phyloP scores from a whole-genome alignment of 2,888 invertebrate genomes.

The Formica aserva region DNA sequence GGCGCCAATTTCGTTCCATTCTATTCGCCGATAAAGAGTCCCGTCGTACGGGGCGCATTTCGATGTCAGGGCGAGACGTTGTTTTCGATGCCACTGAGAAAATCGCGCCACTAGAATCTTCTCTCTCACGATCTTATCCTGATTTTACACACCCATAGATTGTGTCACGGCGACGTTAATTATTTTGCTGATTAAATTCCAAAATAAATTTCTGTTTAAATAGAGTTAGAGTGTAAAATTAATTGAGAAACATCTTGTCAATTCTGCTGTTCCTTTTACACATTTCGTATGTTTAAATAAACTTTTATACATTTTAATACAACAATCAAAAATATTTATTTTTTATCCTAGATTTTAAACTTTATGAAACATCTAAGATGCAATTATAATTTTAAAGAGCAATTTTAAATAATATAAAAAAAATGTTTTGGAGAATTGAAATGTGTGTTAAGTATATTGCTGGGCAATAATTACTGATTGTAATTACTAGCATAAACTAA shows the following conservation, averaged over 20 bases:
- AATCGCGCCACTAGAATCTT: slow-evolving; percentile 25
- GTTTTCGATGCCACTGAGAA: slow-evolving; percentile 17
- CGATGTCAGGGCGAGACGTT: slow-evolving; percentile 1
- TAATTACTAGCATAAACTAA: background rate
- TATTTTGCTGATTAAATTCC: slow-evolving; percentile 21
- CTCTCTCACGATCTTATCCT: background rate
- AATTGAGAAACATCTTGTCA: slow-evolving; percentile 16
- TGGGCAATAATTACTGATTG: background rate
- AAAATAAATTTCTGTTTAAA: slow-evolving; percentile 31
- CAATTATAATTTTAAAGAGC: background rate
- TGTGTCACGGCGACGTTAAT: slow-evolving; percentile 10
- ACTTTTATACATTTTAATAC: background rate
- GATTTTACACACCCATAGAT: slow-evolving; percentile 9
- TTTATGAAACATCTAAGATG: background rate
- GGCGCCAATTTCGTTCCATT: slow-evolving; percentile 35
- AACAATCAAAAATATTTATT: background rate
- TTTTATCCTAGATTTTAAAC: background rate
- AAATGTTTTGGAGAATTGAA: background rate
- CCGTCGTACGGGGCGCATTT: background rate
- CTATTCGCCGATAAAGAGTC: slow-evolving; percentile 42
- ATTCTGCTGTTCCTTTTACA: background rate
- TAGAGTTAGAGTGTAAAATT: slow-evolving; percentile 16
- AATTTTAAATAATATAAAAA: background rate
- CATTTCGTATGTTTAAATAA: background rate
- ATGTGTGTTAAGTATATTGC: background rate